phyloP scores from a whole-genome alignment of 2,888 invertebrate genomes.

The Melanargia galathea region DNA sequence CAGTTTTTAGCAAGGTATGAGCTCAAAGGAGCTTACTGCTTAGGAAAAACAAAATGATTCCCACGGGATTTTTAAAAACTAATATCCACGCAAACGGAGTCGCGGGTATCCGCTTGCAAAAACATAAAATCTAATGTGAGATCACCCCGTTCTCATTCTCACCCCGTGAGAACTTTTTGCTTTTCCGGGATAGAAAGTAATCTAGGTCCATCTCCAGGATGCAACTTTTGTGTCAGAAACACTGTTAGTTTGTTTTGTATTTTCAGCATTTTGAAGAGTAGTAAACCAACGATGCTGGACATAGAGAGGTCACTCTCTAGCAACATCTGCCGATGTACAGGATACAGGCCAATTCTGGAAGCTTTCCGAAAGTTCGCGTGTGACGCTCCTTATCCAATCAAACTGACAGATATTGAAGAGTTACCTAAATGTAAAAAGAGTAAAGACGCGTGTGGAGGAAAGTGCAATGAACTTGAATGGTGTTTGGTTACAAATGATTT shows the following conservation, averaged over 20 bases:
- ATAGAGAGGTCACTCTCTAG: constrained; percentile 88
- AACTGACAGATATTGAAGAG: constrained; percentile 74
- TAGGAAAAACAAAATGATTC: too few species aligned
- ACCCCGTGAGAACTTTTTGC: too few species aligned
- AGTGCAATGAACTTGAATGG: constrained; percentile 50
- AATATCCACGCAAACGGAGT: too few species aligned
- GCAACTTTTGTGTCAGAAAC: too few species aligned
- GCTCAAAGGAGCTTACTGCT: too few species aligned
- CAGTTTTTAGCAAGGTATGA: too few species aligned
- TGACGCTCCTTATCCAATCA: constrained; percentile 73
- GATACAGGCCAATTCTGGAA: constrained; percentile 88
- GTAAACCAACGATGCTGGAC: constrained; percentile 80
- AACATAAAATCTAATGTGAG: too few species aligned
- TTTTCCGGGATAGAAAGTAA: too few species aligned
- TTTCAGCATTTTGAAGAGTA: constrained; percentile 53
- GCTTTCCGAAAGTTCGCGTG: constrained; percentile 87
- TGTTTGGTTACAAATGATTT: constrained; percentile 71
- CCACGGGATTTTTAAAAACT: too few species aligned
- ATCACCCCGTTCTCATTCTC: too few species aligned
- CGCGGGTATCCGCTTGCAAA: too few species aligned
- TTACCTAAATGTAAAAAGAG: constrained; percentile 45
- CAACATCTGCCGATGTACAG: constrained; percentile 90
- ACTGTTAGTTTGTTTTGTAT: not conserved
- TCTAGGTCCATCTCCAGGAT: too few species aligned
- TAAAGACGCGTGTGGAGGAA: constrained; percentile 27